Percentiles rank a stretch among this genome's conserved stretches.
Evolutionary conservation across 2,888 invertebrate species (phyloP).

Genomic region (Apotomis capreana): DNA sequence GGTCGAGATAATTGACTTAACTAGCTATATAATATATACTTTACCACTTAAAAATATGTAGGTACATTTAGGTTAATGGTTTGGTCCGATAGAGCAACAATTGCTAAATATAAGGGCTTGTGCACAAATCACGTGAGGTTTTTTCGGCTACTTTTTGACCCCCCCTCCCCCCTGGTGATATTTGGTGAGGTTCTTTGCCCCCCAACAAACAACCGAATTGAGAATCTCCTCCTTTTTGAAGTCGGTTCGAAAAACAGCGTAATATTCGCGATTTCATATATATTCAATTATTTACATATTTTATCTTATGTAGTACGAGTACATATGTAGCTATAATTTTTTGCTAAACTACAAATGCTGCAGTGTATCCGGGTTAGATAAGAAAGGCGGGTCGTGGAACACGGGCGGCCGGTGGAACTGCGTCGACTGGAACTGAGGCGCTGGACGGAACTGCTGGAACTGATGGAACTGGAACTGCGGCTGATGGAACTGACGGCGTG

Average conservation of each 20-base stretch:
- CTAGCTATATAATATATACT: conserved; percentile 13
- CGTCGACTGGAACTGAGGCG: conserved; percentile 14
- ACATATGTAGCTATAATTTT: not conserved
- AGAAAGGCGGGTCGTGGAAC: conserved; percentile 36
- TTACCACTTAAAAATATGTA: conserved; percentile 21
- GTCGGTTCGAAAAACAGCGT: no score
- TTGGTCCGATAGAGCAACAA: conserved; percentile 16
- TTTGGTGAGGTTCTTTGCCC: no score
- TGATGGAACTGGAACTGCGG: conserved; percentile 29
- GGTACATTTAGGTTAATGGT: conserved; percentile 19
- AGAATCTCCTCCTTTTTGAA: no score
- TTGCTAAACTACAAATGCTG: conserved; percentile 28
- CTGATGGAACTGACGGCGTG: conserved; percentile 54
- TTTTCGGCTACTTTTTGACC: no score
- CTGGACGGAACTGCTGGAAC: conserved; percentile 32
- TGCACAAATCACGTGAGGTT: no score
- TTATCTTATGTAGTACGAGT: no score
- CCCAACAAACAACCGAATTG: no score
- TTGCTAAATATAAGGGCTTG: conserved; percentile 10
- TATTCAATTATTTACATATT: no score
- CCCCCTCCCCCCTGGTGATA: no score
- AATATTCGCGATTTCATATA: no score
- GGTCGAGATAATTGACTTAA: conserved; percentile 28
- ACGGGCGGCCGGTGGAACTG: conserved; percentile 31
- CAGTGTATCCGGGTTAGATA: conserved; percentile 32